A percentile compares a stretch with the other conserved stretches of the same genome.
Evolutionary conservation across 2,888 invertebrate genomes (phyloP).

Genomic region (Tiliacea aurago): DNA sequence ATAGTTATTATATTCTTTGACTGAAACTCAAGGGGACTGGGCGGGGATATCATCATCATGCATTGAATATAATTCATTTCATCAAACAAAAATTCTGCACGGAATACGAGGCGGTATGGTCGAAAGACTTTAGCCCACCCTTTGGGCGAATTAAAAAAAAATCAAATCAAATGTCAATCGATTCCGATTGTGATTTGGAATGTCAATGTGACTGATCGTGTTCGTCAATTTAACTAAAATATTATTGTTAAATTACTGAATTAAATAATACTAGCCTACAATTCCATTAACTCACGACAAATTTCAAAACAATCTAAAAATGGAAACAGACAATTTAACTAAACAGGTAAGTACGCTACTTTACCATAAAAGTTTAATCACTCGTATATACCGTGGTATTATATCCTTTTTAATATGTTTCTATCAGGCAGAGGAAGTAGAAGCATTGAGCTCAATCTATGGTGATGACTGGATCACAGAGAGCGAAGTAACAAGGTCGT

Average conservation of each 20-base stretch:
- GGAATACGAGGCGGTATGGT: too few relatives aligned
- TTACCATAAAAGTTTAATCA: not conserved
- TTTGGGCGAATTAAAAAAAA: too few relatives aligned
- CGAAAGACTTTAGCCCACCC: too few relatives aligned
- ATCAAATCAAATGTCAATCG: not conserved
- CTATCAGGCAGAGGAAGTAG: conserved; percentile 92
- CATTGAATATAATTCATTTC: too few relatives aligned
- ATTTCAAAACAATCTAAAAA: conserved; percentile 44
- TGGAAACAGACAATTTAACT: conserved; percentile 78
- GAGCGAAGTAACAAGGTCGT: conserved; percentile 89
- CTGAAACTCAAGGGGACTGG: too few relatives aligned
- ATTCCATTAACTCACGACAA: not conserved
- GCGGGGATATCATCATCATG: too few relatives aligned
- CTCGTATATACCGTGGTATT: conserved; percentile 13
- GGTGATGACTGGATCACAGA: conserved; percentile 92
- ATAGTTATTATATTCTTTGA: too few relatives aligned
- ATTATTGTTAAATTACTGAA: conserved; percentile 13
- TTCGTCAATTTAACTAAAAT: not conserved
- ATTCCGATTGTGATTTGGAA: too few relatives aligned
- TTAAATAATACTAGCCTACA: not conserved
- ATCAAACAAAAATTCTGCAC: too few relatives aligned
- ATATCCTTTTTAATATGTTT: conserved; percentile 21
- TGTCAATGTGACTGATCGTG: too few relatives aligned
- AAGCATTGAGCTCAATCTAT: conserved; percentile 93
- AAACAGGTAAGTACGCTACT: conserved; percentile 70